phyloP scores from a whole-genome alignment of 1,140 invertebrate genomes.

The Drosophila gunungcola region DNA sequence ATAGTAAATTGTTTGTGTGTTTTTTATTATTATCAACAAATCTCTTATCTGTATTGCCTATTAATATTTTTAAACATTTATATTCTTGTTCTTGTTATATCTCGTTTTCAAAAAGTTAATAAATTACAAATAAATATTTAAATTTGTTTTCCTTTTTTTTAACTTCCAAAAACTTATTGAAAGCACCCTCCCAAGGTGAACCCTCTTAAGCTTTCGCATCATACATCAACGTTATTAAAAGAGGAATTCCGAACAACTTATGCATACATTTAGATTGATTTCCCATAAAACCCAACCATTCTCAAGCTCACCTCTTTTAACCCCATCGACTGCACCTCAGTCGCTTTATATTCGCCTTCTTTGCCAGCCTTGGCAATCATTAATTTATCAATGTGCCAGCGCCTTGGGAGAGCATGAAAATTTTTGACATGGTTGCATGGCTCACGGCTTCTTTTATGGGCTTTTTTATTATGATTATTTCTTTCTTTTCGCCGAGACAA shows the following conservation, averaged over 20 bases:
- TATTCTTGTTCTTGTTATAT: too few relatives aligned
- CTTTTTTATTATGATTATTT: slow-evolving; percentile 82
- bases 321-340: slow-evolving; percentile 45
- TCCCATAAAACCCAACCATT: slow-evolving; percentile 60
- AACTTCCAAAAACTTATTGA: background rate
- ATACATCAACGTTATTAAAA: slow-evolving; percentile 49
- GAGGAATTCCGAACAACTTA: slow-evolving; percentile 36
- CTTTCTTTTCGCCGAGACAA: slow-evolving; percentile 63
- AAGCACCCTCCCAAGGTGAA: background rate
- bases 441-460: slow-evolving; percentile 74
- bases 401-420: slow-evolving; percentile 79
- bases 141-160: background rate
- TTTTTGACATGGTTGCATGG: slow-evolving; percentile 64
- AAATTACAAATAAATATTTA: background rate
- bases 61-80: too few relatives aligned
- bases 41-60: too few relatives aligned
- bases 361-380: slow-evolving; percentile 71
- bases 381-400: slow-evolving; percentile 81
- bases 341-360: slow-evolving; percentile 44
- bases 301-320: slow-evolving; percentile 29
- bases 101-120: background rate
- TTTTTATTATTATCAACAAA: too few relatives aligned
- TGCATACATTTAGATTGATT: slow-evolving; percentile 72
- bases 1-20: too few relatives aligned
- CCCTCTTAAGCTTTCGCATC: slow-evolving; percentile 6